A percentile compares a stretch with the other conserved stretches of the same genome.
phyloP scores from a whole-genome alignment of 2,797 vertebrate genomes.

The Myotis vivesi region DNA sequence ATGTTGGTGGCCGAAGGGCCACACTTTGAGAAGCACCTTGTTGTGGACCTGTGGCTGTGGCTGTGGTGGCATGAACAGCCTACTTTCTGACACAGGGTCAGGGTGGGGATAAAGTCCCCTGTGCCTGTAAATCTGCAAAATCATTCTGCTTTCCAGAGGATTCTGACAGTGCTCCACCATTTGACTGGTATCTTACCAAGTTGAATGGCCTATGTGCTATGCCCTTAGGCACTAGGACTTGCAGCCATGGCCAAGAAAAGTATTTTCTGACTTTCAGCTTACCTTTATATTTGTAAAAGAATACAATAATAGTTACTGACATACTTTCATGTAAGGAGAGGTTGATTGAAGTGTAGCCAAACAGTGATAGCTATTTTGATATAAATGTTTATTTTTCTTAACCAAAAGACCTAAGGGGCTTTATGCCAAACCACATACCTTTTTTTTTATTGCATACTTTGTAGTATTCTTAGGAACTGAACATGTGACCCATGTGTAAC shows the following conservation, averaged over 20 bases:
- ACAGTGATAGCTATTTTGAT: background rate
- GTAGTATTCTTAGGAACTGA: background rate
- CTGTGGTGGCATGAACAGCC: background rate
- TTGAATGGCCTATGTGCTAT: accelerated
- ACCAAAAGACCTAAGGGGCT: background rate
- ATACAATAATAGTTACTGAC: background rate
- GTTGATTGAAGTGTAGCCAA: background rate
- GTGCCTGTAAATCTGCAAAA: background rate
- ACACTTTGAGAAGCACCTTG: background rate
- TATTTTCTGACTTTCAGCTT: background rate
- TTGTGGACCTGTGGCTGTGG: background rate
- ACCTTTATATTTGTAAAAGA: background rate
- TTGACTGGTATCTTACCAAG: background rate
- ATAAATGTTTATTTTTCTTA: background rate
- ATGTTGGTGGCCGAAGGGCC: background rate
- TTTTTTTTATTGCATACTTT: background rate
- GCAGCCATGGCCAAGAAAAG: background rate
- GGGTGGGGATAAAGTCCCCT: background rate
- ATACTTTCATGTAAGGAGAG: background rate
- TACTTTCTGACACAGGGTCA: accelerated
- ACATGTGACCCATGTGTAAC: background rate
- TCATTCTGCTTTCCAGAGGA: background rate
- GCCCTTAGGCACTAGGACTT: background rate
- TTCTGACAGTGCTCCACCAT: background rate
- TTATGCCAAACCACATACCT: background rate